These are phyloP conservation scores for Acanthaster planci DNA, from an alignment of 35 echinoderm and acorn worm genomes.

Conservation along the genomic window DNA sequence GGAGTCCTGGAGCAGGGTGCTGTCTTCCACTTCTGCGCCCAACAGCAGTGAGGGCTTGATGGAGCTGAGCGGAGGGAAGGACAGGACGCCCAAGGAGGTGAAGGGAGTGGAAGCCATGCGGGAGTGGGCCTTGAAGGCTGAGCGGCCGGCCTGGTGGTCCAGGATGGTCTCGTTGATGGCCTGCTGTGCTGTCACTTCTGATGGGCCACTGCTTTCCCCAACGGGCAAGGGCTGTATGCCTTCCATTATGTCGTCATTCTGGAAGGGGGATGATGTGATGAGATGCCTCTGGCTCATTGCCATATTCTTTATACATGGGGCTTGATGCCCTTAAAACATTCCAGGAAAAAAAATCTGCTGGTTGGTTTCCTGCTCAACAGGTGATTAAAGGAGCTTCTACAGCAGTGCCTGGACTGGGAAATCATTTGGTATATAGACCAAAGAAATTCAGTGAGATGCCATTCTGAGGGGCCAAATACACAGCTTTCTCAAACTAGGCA, in stretches of 20 bases:
- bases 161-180: conserved; percentile 49
- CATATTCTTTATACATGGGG: no score
- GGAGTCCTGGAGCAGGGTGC: no score
- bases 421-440: no score
- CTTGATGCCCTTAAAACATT: no score
- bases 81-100: conserved; percentile 48
- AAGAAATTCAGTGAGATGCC: no score
- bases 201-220: conserved; percentile 16
- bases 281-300: not conserved
- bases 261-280: not conserved
- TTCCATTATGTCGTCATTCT: conserved; percentile 49
- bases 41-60: conserved; percentile 49
- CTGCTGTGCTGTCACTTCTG: not conserved
- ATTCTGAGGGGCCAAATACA: no score
- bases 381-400: no score
- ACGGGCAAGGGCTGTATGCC: conserved; percentile 24
- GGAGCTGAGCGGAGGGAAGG: conserved; percentile 79
- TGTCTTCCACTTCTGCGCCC: not conserved
- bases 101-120: conserved; percentile 96
- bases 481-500: no score
- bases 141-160: conserved; percentile 34
- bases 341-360: no score
- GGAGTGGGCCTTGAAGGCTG: conserved; percentile 66
- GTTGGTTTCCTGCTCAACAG: no score
- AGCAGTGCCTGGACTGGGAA: no score